Base-by-base conservation (phyloP, 2,888 invertebrate genomes). In the Drosophila neoperkinsi region DNA sequence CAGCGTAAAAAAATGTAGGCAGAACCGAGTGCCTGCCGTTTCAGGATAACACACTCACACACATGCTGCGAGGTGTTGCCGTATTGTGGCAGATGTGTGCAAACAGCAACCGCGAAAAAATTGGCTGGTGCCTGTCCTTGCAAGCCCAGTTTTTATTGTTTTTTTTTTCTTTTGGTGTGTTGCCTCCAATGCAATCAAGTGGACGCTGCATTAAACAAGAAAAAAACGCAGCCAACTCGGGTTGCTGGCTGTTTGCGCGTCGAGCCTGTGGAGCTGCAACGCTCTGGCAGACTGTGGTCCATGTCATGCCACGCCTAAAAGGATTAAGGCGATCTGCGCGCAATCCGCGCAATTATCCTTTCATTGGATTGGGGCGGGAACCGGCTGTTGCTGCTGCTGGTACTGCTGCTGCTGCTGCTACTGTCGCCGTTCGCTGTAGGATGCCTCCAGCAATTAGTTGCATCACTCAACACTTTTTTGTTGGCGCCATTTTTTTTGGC, bases 291-390 rank as follows among this genome's bases (percentile, higher is more conserved):
- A 50, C 59, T 46, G 71, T 28, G 28, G 63, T 59, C 64, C 77
- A 51, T 74, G 81, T 60, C 73, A 79, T 57, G 70, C 49, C 59
- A 62, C 81, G 84, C 83, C 87, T 90, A 90, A 90, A 90, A 86
- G 91, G 90, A 90, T 90, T 90, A 91, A 90, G 91, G 90, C 91
- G 89, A 91, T 90, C 90, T 90, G 90, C 81, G 91, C 79, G 90
- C 90, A 88, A 88, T 90, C 87, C 90, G 87, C 84, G 84, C 87
- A 88, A 85, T 89, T 91, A 90, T 90, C 91, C 91, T 84, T 88
- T 90, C 86, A 90, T 76, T 77, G 82, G 69, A 79, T 81, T 79
- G 78, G 65, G 56, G 61, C 50, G 46, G 43, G 25, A n/a, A 13
- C n/a, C 34, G 28, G 43, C 25, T 21, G 57, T 30, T 31, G 13